phyloP scores from a whole-genome alignment of 2,113 vertebrate species.

The Echinops telfairi region DNA sequence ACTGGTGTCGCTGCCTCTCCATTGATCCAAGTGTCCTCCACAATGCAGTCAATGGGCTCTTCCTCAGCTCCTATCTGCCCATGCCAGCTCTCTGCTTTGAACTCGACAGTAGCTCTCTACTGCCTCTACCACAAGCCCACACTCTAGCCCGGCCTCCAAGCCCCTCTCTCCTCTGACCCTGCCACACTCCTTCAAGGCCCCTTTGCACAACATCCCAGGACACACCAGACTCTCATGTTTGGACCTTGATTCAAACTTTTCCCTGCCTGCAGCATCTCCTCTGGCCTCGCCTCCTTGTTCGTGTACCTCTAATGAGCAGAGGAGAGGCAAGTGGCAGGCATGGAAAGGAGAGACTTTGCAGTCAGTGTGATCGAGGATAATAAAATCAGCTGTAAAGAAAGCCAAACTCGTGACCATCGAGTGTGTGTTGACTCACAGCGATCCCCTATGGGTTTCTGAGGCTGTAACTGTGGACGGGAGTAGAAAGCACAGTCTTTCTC shows the following conservation, averaged over 20 bases:
- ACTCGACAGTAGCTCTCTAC: not conserved
- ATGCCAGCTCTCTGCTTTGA: not conserved
- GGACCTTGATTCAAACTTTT: not conserved
- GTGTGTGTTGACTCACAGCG: too few species aligned
- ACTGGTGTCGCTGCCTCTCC: not conserved
- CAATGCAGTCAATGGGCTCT: not conserved
- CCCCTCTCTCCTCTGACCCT: not conserved
- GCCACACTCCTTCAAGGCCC: not conserved
- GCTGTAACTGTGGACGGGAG: too few species aligned
- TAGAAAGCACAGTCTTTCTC: too few species aligned
- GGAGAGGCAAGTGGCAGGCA: not conserved
- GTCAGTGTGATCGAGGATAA: not conserved
- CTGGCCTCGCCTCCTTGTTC: not conserved
- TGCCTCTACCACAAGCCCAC: not conserved
- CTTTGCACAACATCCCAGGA: not conserved
- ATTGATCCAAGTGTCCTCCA: too few species aligned
- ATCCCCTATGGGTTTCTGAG: too few species aligned
- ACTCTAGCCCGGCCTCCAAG: not conserved
- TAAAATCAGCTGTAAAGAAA: too few species aligned
- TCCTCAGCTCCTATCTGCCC: not conserved
- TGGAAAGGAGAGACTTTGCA: not conserved
- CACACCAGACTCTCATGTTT: not conserved
- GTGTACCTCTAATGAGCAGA: not conserved
- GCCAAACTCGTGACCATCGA: too few species aligned
- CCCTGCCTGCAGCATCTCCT: not conserved